Evolutionary conservation across 2,888 invertebrate genomes (phyloP).

Genomic region (Luperina nickerlii): DNA sequence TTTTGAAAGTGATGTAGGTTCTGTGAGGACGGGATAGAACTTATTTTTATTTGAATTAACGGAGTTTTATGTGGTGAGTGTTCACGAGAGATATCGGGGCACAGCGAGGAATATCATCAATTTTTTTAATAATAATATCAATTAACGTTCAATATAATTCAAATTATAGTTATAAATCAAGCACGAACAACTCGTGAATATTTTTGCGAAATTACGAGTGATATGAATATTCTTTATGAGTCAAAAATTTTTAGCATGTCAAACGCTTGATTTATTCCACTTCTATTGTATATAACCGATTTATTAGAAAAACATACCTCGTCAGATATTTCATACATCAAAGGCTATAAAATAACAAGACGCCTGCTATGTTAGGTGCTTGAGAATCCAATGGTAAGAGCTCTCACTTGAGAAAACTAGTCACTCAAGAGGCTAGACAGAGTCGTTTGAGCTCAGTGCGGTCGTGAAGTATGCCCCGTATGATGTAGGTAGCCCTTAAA

Average conservation of each 20-base stretch:
- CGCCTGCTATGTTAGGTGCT: conserved; percentile 48
- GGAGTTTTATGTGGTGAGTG: conserved; percentile 20
- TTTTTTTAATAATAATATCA: background rate
- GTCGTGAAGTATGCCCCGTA: conserved; percentile 35
- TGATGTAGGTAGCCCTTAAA: conserved; percentile 46
- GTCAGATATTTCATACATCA: conserved; percentile 1
- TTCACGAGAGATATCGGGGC: conserved; percentile 5
- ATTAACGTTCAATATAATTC: background rate
- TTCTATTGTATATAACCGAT: background rate
- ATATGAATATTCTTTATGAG: background rate
- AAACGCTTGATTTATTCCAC: background rate
- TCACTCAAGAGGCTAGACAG: conserved; percentile 52
- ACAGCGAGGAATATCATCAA: background rate
- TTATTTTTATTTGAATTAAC: conserved; percentile 36
- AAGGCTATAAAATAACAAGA: conserved; percentile 31
- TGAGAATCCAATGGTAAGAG: conserved; percentile 48
- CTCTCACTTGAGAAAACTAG: conserved; percentile 55
- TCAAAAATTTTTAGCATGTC: background rate
- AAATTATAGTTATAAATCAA: background rate
- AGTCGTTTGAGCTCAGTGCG: conserved; percentile 53
- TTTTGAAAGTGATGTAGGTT: conserved; percentile 44
- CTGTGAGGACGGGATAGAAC: conserved; percentile 4
- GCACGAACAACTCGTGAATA: background rate
- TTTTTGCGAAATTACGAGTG: background rate
- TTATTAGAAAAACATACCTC: background rate